Base-by-base conservation (phyloP, 2,888 invertebrate genomes). In the Macaria liturata region DNA sequence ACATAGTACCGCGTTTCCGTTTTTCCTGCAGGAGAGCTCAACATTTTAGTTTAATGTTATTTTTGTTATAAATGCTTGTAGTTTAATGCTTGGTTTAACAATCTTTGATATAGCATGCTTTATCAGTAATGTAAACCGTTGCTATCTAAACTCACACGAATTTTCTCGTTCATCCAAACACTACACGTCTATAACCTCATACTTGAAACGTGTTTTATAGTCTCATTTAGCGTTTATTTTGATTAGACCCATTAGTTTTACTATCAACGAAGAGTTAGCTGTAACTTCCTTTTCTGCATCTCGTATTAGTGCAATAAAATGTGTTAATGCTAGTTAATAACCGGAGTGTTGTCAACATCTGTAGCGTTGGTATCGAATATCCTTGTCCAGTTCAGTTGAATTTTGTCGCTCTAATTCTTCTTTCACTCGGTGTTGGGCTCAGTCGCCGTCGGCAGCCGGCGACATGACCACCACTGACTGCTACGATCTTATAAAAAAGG, bases 381-480 rank as follows among this genome's bases (percentile, higher is more conserved):
- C 91, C 89, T 86, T 79, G 83, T 84, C 73, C 78, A 76, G 75
- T 67, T 80, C 44, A 80, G 82, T 86, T 81, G 83, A 78, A 84
- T 84, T 90, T 90, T 85, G 90, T 88, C 90, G 91, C 90, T 91
- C 91, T 88, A 85, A 88, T 91, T 90, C 82, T 79, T 85, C 80
- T 83, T 82, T 85, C 77, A 83, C 71, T 76, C 76, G 78, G 69
- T 61, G 57, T 54, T 57, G 49, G 55, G 57, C 57, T 49, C 84
- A 84, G 84, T 87, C 71, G 76, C 74, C 72, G 65, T 62, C 67
- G 73, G 76, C 65, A 72, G 74, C 72, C 76, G 83, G 80, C 78
- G 88, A 85, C 78, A 92, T 92, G 92, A 86, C 91, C 77, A 84
- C 88, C 72, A 85, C 91, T 56, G 91, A 92, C 81, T 90, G 91